phyloP scores from a whole-genome alignment of 2,113 vertebrate genomes.

The Leptobrachium leishanense region DNA sequence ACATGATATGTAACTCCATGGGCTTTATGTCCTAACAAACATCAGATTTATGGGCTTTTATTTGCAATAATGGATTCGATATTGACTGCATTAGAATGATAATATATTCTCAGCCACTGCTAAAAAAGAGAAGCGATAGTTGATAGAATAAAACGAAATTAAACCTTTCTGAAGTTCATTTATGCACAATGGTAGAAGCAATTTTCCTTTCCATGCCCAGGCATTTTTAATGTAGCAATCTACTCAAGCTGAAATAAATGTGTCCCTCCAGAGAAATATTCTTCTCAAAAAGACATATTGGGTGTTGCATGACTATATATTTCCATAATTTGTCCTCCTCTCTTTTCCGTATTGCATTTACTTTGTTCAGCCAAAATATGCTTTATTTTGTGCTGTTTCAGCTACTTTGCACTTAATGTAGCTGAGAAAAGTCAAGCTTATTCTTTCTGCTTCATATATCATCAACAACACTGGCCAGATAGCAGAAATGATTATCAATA shows the following conservation, averaged over 20 bases:
- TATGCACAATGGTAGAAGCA: conserved; percentile 36
- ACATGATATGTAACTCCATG: background rate
- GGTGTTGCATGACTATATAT: conserved; percentile 49
- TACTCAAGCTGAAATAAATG: conserved; percentile 45
- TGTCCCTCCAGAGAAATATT: conserved; percentile 47
- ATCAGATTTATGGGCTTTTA: background rate
- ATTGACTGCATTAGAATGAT: background rate
- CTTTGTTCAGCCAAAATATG: conserved; percentile 49
- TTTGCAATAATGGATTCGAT: background rate
- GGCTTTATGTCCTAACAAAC: background rate
- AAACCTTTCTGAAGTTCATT: conserved; percentile 35
- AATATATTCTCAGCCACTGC: conserved; percentile 5
- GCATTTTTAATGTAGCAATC: conserved; percentile 49
- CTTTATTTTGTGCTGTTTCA: conserved; percentile 49
- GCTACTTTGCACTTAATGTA: conserved; percentile 48
- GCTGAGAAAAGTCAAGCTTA: conserved; percentile 50
- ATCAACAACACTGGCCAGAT: conserved; percentile 42
- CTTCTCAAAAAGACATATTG: conserved; percentile 48
- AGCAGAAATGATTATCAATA: conserved; percentile 50
- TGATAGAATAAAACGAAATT: conserved; percentile 39
- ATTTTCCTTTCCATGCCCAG: conserved; percentile 44
- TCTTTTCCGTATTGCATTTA: conserved; percentile 44
- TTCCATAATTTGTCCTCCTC: conserved; percentile 48
- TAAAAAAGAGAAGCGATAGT: background rate
- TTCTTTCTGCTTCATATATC: conserved; percentile 51